Percentiles rank a stretch among this genome's conserved stretches.
phyloP scores from a whole-genome alignment of 2,113 vertebrate genomes.

The Coptodon bakossiorum region DNA sequence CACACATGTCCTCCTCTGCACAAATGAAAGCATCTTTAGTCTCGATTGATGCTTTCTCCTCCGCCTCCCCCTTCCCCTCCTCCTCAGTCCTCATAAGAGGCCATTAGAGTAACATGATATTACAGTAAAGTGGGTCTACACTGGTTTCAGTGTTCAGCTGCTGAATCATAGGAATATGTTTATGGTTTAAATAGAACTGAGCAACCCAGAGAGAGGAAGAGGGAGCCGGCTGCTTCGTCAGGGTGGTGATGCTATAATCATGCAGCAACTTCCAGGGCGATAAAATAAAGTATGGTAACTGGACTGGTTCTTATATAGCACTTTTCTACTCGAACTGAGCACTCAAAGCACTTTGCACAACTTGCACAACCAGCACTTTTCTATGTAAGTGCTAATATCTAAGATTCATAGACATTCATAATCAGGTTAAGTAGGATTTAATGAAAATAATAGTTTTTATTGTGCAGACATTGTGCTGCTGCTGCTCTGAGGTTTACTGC shows the following conservation, averaged over 20 bases:
- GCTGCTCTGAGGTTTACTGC: not conserved
- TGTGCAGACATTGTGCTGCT: not conserved
- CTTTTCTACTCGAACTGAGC: not conserved
- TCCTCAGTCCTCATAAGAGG: not conserved
- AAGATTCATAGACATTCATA: not conserved
- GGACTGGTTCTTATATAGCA: rapidly evolving
- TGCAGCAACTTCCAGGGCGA: not conserved
- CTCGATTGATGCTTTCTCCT: not conserved
- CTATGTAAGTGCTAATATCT: not conserved
- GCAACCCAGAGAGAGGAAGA: not conserved
- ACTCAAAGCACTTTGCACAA: not conserved
- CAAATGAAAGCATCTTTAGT: not conserved
- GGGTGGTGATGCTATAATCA: not conserved
- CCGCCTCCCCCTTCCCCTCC: not conserved
- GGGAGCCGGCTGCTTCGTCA: not conserved
- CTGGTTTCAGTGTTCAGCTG: not conserved
- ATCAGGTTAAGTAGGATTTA: not conserved
- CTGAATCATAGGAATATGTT: not conserved
- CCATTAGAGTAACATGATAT: not conserved
- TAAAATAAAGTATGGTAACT: rapidly evolving
- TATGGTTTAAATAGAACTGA: not conserved
- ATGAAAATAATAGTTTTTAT: not conserved
- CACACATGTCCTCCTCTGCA: not conserved
- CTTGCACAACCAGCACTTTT: not conserved
- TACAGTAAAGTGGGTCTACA: not conserved